These are phyloP conservation scores for Tyrophagus putrescentiae DNA, from an alignment of 1,140 invertebrate genomes.

Conservation along the genomic window DNA sequence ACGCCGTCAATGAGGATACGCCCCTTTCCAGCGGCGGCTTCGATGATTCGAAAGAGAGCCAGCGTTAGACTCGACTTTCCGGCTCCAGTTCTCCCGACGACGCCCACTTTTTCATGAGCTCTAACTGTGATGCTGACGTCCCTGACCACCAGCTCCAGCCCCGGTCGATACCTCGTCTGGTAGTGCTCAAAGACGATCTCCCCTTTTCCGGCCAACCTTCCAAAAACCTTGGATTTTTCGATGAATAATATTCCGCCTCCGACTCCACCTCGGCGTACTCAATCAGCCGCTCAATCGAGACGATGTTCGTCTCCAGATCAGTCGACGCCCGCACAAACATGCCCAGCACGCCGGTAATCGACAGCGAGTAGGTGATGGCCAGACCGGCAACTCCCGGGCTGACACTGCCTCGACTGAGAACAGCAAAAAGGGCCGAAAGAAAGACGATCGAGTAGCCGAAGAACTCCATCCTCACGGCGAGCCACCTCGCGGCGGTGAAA, in stretches of 20 bases:
- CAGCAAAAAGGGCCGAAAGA: constrained; percentile 31
- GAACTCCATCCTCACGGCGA: constrained; percentile 33
- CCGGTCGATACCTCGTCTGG: constrained; percentile 28
- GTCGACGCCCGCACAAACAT: constrained; percentile 45
- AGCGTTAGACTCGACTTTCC: constrained; percentile 41
- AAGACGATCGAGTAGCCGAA: constrained; percentile 33
- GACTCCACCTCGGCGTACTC: constrained; percentile 51
- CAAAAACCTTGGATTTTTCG: constrained; percentile 35
- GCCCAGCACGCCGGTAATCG: constrained; percentile 47
- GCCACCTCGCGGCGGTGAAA: constrained; percentile 30
- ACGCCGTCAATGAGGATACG: constrained; percentile 73
- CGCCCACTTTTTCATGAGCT: constrained; percentile 31
- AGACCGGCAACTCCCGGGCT: constrained; percentile 66
- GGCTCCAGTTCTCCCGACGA: constrained; percentile 43
- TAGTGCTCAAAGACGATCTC: constrained; percentile 30
- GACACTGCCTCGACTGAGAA: constrained; percentile 43
- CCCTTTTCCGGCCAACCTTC: constrained; percentile 33
- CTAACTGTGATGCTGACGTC: constrained; percentile 25
- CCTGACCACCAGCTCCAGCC: constrained; percentile 30
- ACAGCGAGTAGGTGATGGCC: constrained; percentile 72
- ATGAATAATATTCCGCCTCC: constrained; percentile 32
- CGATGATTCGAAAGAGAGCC: constrained; percentile 41
- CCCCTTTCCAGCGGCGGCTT: constrained; percentile 39
- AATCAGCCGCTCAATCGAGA: constrained; percentile 46
- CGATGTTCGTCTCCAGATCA: constrained; percentile 49